Evolutionary conservation across 2,888 invertebrate genomes (phyloP).

Genomic region (Ochropleura plecta): DNA sequence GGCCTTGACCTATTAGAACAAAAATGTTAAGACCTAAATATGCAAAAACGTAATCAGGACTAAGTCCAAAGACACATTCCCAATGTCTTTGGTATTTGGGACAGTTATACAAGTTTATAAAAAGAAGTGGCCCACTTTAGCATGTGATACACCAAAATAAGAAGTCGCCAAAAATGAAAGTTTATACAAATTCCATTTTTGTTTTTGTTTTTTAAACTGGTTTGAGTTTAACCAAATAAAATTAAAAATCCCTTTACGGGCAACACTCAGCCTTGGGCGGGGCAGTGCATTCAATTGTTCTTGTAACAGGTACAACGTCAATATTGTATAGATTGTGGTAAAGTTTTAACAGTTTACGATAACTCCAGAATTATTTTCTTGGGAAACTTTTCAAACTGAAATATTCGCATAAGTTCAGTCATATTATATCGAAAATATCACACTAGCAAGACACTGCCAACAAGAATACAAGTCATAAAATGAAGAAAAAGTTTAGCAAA

Average conservation of each 20-base stretch:
- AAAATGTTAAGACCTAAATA: neutral
- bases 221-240: slow-evolving; percentile 38
- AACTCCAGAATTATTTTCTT: neutral
- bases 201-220: slow-evolving; percentile 38
- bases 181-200: slow-evolving; percentile 28
- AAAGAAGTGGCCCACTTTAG: slow-evolving; percentile 18
- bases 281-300: slow-evolving; percentile 22
- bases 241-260: slow-evolving; percentile 21
- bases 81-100: neutral
- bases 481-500: slow-evolving; percentile 5
- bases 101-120: slow-evolving; percentile 12
- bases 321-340: neutral
- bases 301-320: neutral
- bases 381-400: neutral
- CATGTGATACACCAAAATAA: slow-evolving; percentile 11
- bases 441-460: neutral
- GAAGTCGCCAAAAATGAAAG: slow-evolving; percentile 40
- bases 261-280: slow-evolving; percentile 8
- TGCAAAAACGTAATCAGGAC: neutral
- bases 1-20: slow-evolving; percentile 25
- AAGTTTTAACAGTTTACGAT: neutral
- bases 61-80: neutral
- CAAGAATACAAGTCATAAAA: neutral
- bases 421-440: neutral
- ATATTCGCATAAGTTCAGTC: neutral